A percentile compares a stretch with the other conserved stretches of the same genome.
Evolutionary conservation across 2,113 vertebrate genomes (phyloP).

Genomic region (Silurus glanis): DNA sequence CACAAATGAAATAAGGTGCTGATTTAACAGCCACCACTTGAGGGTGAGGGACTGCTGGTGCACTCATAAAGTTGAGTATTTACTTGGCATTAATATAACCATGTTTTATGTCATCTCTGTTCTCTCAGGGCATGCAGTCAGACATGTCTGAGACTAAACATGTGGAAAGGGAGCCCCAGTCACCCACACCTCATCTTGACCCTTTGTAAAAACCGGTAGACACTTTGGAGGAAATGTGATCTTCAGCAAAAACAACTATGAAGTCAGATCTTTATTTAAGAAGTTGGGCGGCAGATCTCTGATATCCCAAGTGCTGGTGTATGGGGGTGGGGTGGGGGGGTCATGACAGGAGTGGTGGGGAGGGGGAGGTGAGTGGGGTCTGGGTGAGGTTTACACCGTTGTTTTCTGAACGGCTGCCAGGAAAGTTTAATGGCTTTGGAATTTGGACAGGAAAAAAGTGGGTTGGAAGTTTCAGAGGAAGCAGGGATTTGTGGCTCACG

Average conservation of each 20-base stretch:
- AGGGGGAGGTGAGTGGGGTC: conserved; percentile 44
- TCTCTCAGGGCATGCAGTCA: conserved; percentile 54
- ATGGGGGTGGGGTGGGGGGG: conserved; percentile 52
- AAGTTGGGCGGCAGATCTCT: conserved; percentile 68
- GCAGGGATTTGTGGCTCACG: conserved; percentile 81
- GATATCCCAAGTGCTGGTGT: conserved; percentile 73
- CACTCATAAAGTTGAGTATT: conserved; percentile 65
- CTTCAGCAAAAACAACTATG: conserved; percentile 72
- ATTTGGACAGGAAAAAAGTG: conserved; percentile 87
- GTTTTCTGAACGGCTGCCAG: conserved; percentile 83
- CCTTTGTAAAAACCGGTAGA: conserved; percentile 71
- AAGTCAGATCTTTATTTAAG: conserved; percentile 79
- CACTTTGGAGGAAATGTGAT: conserved; percentile 73
- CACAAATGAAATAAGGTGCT: background rate
- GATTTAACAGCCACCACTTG: conserved; percentile 1
- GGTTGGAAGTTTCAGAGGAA: conserved; percentile 90
- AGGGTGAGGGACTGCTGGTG: background rate
- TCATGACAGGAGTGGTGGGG: conserved; percentile 23
- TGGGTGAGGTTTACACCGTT: conserved; percentile 68
- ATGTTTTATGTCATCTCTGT: conserved; percentile 63
- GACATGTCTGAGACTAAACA: conserved; percentile 56
- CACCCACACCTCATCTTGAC: conserved; percentile 66
- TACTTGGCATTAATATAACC: conserved; percentile 64
- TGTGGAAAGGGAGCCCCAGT: conserved; percentile 44
- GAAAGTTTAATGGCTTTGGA: conserved; percentile 97